phyloP scores from a whole-genome alignment of 23 tunicate genomes.

The Trididemnum miniatum region DNA sequence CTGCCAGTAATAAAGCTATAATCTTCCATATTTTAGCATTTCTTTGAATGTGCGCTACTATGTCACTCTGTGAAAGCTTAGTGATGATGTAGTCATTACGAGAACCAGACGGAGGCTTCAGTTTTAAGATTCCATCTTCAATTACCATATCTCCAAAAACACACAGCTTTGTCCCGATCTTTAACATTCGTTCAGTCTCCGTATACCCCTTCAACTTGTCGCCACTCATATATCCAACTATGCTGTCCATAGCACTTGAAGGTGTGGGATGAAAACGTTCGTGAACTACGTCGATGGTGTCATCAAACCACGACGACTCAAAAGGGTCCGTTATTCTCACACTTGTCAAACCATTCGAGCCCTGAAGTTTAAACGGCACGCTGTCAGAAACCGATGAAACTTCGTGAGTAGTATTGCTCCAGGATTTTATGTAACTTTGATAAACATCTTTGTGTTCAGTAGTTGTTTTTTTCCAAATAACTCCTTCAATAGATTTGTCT shows the following conservation, averaged over 20 bases:
- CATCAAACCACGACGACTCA: conserved; percentile 70
- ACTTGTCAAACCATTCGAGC: neutral
- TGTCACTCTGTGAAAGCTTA: conserved; percentile 45
- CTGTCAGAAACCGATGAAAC: conserved; percentile 40
- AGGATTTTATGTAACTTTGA: conserved; percentile 46
- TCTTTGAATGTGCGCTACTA: conserved; percentile 27
- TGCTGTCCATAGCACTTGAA: conserved; percentile 40
- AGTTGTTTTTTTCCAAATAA: conserved; percentile 54
- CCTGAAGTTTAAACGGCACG: conserved; percentile 52
- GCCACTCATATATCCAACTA: conserved; percentile 68
- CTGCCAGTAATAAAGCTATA: conserved; percentile 38
- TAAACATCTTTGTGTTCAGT: conserved; percentile 73
- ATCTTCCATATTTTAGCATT: conserved; percentile 56
- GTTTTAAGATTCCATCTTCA: conserved; percentile 52
- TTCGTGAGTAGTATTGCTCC: conserved; percentile 59
- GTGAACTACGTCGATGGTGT: conserved; percentile 44
- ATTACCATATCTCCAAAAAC: conserved; percentile 72
- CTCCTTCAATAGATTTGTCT: conserved; percentile 52
- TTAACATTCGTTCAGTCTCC: conserved; percentile 81
- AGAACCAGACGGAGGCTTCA: conserved; percentile 38
- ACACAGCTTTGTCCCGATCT: conserved; percentile 68
- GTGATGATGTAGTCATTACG: conserved; percentile 60
- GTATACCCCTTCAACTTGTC: conserved; percentile 77
- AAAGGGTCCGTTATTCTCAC: conserved; percentile 61
- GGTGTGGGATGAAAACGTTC: conserved; percentile 44